Percentiles rank a stretch among this genome's conserved stretches.
These are phyloP conservation scores for Leuctra nigra DNA, from an alignment of 2,888 invertebrate genomes.

Conservation along the genomic window DNA sequence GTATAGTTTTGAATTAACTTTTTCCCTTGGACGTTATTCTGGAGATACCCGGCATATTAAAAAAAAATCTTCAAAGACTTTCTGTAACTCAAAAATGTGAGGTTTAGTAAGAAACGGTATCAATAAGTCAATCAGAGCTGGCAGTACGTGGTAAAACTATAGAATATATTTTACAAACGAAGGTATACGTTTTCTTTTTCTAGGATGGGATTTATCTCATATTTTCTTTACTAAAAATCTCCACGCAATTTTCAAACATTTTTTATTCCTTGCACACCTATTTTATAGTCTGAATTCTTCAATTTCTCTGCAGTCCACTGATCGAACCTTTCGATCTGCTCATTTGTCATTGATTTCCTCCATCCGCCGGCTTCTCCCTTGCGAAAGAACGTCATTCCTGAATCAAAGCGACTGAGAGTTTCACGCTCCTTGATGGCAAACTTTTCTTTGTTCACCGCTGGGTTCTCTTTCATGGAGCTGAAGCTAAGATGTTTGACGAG, in stretches of 20 bases:
- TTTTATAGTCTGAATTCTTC: slow-evolving; percentile 16
- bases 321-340: slow-evolving; percentile 39
- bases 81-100: no score
- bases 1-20: no score
- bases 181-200: neutral
- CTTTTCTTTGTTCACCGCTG: slow-evolving; percentile 42
- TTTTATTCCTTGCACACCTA: slow-evolving; percentile 5
- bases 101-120: no score
- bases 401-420: slow-evolving; percentile 29
- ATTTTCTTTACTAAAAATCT: no score
- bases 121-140: no score
- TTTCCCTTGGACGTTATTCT: no score
- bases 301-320: slow-evolving; percentile 22
- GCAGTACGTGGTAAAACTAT: no score
- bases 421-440: slow-evolving; percentile 32
- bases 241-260: neutral
- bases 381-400: slow-evolving; percentile 34
- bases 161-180: neutral
- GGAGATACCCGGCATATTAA: no score
- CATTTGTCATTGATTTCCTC: slow-evolving; percentile 41
- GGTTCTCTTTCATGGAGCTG: slow-evolving; percentile 46
- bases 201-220: no score
- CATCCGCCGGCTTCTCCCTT: slow-evolving; percentile 44
- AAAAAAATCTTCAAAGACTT: no score
- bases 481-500: slow-evolving; percentile 45